These are phyloP conservation scores for Drosophila carrolli DNA, from an alignment of 1,140 invertebrate species.

Conservation along the genomic window DNA sequence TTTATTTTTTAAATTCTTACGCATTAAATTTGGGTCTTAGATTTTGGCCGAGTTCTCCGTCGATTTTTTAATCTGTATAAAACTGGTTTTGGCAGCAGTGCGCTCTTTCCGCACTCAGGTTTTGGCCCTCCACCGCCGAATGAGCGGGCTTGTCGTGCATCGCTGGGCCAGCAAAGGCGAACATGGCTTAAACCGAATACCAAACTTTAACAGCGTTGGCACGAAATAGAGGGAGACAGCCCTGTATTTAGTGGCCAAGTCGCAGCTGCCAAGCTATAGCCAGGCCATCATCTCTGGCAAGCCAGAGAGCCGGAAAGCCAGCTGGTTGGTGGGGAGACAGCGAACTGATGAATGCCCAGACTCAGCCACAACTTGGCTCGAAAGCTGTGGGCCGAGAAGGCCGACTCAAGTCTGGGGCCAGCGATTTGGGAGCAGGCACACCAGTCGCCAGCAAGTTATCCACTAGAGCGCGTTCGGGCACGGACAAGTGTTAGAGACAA, in stretches of 20 bases:
- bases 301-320: background rate
- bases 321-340: background rate
- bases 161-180: slow-evolving; percentile 35
- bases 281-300: background rate
- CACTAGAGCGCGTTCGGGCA: slow-evolving; percentile 67
- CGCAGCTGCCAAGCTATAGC: background rate
- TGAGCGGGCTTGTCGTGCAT: slow-evolving; percentile 50
- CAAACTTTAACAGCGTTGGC: slow-evolving; percentile 22
- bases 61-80: background rate
- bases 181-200: slow-evolving; percentile 25
- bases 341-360: slow-evolving; percentile 2
- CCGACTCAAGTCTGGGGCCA: slow-evolving; percentile 9
- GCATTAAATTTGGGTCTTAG: too few species aligned
- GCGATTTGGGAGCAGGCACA: slow-evolving; percentile 16
- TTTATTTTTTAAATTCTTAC: too few species aligned
- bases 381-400: slow-evolving; percentile 36
- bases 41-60: too few species aligned
- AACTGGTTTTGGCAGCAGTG: slow-evolving; percentile 1
- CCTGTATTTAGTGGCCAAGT: background rate
- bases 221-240: slow-evolving; percentile 39
- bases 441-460: slow-evolving; percentile 72
- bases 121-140: slow-evolving; percentile 4
- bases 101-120: background rate
- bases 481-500: slow-evolving; percentile 55
- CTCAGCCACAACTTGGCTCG: slow-evolving; percentile 22